Conservation (phyloP, 2,797 vertebrate genomes). For the Crypturellus tataupa region DNA sequence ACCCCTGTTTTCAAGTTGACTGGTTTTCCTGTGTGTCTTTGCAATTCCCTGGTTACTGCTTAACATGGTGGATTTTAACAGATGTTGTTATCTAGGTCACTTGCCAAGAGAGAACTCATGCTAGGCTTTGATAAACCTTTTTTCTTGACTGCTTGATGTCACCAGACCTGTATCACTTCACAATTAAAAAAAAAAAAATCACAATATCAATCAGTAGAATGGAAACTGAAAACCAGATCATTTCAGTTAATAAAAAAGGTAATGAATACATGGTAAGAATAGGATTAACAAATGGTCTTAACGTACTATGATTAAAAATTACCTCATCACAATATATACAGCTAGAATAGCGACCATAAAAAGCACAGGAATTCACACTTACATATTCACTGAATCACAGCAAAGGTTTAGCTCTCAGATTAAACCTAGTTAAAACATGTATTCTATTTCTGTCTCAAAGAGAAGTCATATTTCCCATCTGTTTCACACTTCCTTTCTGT, state of each 20-base stretch:
- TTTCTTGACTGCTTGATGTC: not conserved
- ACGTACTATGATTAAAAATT: not conserved
- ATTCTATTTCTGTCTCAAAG: not conserved
- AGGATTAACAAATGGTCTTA: not conserved
- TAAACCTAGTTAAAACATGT: not conserved
- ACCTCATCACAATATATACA: not conserved
- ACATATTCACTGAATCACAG: not conserved
- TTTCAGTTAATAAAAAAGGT: not conserved
- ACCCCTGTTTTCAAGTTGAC: not conserved
- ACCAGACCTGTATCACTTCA: not conserved
- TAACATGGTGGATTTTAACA: not conserved
- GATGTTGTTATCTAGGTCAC: rapidly evolving
- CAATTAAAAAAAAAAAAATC: not conserved
- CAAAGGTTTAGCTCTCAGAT: not conserved
- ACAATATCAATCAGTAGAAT: not conserved
- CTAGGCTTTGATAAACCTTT: not conserved
- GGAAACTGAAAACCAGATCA: not conserved
- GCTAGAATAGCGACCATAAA: not conserved
- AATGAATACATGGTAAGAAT: not conserved
- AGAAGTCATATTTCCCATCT: conserved; percentile 12
- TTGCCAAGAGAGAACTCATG: not conserved
- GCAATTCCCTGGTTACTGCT: not conserved
- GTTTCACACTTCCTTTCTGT: conserved; percentile 17
- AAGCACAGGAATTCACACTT: conserved; percentile 35
- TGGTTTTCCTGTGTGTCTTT: not conserved